Base-by-base conservation (phyloP, 1,140 invertebrate genomes). In the Danaus plexippus region DNA sequence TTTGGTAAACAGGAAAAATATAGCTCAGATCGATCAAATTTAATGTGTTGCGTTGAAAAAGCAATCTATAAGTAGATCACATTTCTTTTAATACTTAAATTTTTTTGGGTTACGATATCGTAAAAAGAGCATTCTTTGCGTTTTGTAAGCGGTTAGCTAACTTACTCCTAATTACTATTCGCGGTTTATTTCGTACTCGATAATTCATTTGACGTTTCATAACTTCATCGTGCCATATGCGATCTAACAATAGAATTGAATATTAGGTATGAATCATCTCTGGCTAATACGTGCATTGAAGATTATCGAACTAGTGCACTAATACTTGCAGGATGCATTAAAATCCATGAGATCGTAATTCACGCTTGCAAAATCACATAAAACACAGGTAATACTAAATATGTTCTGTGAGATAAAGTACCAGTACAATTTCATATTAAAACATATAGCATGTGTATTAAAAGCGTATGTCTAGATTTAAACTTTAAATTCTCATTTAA, bases 1-100 rank as follows among this genome's bases (percentile, higher is more conserved):
- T 87, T 87, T 87, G 81, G 84, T 87, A 87, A 87, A 87, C 84
- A 85, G 75, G 81, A 87, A 87, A 87, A 87, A 87, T 87, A 87
- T 84, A 77, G 79, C 72, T 71, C 71, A 80, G 80, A 85, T 87
- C 81, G 80, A 85, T 87, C 84, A 84, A 80, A 81, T 87, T 82
- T 85, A 83, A 82, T 86, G 80, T 70, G 67, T 62, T 69, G 58
- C 61, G 69, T 70, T 79, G 69, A 86, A 82, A 80, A 82, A 79
- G 75, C 61, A 54, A 22, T 32, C 22, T 32, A 32, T 32, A 32
- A 32, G 22, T 32, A 32, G 22, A 32, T 32, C 22, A 32, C 2
- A 32, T 3, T 32, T 32, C n/a, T 32, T 32, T 4, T 32, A 32
- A 32, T 32, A 32, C 22, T 32, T 32, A 32, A 32, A 32, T 32